These are phyloP conservation scores for Enteromius viviparus DNA, from an alignment of 2,797 vertebrate genomes.

Conservation along the genomic window DNA sequence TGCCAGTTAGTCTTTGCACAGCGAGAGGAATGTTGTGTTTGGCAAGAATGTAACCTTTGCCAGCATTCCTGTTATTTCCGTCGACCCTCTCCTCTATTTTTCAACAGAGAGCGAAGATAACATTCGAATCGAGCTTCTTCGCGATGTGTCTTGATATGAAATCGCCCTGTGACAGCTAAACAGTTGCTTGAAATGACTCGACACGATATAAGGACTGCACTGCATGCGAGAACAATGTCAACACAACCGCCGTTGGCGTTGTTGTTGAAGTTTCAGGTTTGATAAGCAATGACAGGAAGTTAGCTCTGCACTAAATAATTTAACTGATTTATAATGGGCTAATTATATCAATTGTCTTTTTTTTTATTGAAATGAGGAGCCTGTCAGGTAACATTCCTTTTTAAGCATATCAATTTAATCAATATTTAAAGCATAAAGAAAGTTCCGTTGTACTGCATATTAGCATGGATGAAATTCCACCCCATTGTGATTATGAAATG, in stretches of 20 bases:
- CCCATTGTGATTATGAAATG: too few relatives aligned
- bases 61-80: constrained; percentile 16
- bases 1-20: constrained; percentile 41
- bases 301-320: not conserved
- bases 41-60: constrained; percentile 44
- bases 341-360: not conserved
- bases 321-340: not conserved
- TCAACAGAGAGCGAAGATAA: not conserved
- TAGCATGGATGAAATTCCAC: not conserved
- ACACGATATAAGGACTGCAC: not conserved
- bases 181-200: not conserved
- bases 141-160: not conserved
- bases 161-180: not conserved
- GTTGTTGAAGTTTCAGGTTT: not conserved
- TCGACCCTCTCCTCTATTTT: not conserved
- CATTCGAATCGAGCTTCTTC: not conserved
- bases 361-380: not conserved
- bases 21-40: constrained; percentile 66
- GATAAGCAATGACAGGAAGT: not conserved
- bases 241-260: not conserved
- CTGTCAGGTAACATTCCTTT: not conserved
- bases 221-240: not conserved
- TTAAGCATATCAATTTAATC: not conserved
- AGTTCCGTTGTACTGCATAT: not conserved
- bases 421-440: constrained; percentile 1